A percentile compares a stretch with the other conserved stretches of the same genome.
These are phyloP conservation scores for Lepilemur septentrionalis DNA, from an alignment of 2,797 vertebrate genomes.

Conservation along the genomic window DNA sequence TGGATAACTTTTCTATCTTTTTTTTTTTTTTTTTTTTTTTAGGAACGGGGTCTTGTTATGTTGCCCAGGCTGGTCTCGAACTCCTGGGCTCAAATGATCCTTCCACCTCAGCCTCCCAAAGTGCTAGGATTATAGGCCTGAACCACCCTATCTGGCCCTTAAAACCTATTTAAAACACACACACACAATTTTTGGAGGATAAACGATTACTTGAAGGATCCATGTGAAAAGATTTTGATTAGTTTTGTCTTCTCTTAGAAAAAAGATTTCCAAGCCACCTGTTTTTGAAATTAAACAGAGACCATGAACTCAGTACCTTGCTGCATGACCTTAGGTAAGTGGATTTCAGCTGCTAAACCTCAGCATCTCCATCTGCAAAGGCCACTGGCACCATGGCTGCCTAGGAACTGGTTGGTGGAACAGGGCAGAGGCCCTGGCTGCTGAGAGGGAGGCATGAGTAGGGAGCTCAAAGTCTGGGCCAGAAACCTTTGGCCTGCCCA, in stretches of 20 bases:
- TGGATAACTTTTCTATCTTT: too few species aligned
- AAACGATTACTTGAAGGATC: neutral
- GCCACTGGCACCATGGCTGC: neutral
- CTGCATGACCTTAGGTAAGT: neutral
- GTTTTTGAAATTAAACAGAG: slow-evolving; percentile 24
- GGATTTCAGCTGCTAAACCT: slow-evolving; percentile 6
- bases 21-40: too few species aligned
- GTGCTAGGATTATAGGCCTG: too few species aligned
- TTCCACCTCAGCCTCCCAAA: too few species aligned
- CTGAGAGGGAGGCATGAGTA: neutral
- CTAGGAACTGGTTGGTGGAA: neutral
- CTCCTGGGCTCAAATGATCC: too few species aligned
- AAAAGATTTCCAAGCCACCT: neutral
- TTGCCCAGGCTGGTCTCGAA: too few species aligned
- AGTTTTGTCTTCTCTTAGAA: slow-evolving; percentile 21
- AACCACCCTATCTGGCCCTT: too few species aligned
- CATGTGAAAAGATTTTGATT: slow-evolving; percentile 20
- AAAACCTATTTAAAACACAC: neutral
- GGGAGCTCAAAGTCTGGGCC: neutral
- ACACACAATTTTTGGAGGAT: neutral
- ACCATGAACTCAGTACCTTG: neutral
- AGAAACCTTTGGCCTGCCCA: neutral
- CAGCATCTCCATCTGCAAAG: neutral
- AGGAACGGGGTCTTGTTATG: too few species aligned
- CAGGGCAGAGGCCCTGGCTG: neutral